A percentile compares a stretch with the other conserved stretches of the same genome.
phyloP scores from a whole-genome alignment of 2,888 invertebrate genomes.

The Drosophila siamana region DNA sequence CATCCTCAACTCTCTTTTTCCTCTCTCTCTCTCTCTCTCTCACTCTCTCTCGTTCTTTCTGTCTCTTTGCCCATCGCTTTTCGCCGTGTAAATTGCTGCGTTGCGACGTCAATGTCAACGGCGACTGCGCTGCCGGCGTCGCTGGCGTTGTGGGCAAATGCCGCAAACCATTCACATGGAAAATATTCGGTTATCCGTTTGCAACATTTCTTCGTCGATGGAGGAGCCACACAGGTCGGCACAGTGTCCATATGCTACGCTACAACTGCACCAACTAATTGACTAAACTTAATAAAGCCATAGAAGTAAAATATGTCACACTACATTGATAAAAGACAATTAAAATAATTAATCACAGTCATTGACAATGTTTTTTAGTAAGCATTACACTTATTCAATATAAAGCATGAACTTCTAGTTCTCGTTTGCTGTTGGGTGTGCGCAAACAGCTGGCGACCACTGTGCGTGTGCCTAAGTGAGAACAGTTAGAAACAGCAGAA shows the following conservation, averaged over 20 bases:
- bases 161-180: slow-evolving; percentile 67
- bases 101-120: slow-evolving; percentile 19
- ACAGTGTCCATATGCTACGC: slow-evolving; percentile 12
- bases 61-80: not conserved
- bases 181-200: slow-evolving; percentile 71
- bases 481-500: slow-evolving; percentile 8
- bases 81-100: not conserved
- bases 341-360: too few species aligned
- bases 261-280: too few species aligned
- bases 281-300: not conserved
- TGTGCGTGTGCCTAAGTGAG: slow-evolving; percentile 22
- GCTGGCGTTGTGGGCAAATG: slow-evolving; percentile 11
- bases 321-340: too few species aligned
- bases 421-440: too few species aligned
- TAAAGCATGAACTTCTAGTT: too few species aligned
- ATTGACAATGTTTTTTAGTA: too few species aligned
- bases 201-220: slow-evolving; percentile 35
- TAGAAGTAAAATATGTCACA: too few species aligned
- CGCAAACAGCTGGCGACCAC: slow-evolving; percentile 27
- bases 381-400: too few species aligned
- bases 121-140: slow-evolving; percentile 17
- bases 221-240: slow-evolving; percentile 43
- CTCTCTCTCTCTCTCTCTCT: not conserved
- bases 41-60: too few species aligned
- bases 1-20: slow-evolving; percentile 4